These are phyloP conservation scores for Poicephalus gulielmi DNA, from an alignment of 2,113 vertebrate genomes.

Conservation along the genomic window DNA sequence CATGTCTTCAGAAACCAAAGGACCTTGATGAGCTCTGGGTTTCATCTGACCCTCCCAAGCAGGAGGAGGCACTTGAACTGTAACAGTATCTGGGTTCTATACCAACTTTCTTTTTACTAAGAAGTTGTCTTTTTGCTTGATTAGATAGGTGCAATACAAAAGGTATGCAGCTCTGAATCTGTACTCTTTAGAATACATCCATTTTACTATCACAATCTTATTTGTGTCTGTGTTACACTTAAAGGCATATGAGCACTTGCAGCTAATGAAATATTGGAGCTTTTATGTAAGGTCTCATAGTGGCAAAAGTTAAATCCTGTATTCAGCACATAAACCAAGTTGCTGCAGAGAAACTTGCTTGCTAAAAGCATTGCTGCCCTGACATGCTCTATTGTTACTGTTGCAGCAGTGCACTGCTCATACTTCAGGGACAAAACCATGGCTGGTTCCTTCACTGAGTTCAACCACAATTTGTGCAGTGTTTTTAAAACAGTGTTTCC, in stretches of 20 bases:
- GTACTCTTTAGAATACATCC: background rate
- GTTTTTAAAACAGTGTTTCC: background rate
- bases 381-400: accelerated
- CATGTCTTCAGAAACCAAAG: background rate
- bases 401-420: accelerated
- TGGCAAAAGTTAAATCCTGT: background rate
- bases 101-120: background rate
- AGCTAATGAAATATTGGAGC: background rate
- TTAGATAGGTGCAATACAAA: background rate
- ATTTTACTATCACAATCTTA: background rate
- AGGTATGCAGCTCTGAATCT: background rate
- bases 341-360: background rate
- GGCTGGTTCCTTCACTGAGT: background rate
- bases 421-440: background rate
- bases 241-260: background rate
- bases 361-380: background rate
- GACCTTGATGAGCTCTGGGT: background rate
- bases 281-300: background rate
- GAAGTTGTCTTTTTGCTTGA: background rate
- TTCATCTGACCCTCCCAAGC: background rate
- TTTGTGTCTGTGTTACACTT: background rate
- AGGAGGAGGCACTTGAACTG: background rate
- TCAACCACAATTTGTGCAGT: background rate
- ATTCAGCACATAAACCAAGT: background rate
- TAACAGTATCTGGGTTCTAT: background rate